Evolutionary conservation across 2,797 vertebrate species (phyloP).

Genomic region (Acrocephalus scirpaceus): DNA sequence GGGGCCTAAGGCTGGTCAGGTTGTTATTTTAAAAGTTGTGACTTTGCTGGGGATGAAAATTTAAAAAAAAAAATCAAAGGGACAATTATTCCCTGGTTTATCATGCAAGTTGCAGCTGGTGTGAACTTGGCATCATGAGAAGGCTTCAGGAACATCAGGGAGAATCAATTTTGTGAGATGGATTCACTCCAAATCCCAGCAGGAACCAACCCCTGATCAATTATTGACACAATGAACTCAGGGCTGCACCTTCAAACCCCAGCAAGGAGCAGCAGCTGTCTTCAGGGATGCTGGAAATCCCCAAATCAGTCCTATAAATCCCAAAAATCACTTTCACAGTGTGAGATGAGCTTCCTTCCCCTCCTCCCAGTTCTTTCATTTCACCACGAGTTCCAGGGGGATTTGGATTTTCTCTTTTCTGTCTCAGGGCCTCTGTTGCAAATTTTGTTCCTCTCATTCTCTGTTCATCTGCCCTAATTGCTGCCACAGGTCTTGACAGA

Average conservation of each 20-base stretch:
- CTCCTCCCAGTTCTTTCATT: too few relatives aligned
- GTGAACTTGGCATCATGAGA: background rate
- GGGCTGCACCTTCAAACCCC: background rate
- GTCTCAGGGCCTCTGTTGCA: background rate
- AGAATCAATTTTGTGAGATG: background rate
- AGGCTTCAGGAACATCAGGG: background rate
- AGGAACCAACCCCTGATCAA: background rate
- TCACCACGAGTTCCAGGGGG: background rate
- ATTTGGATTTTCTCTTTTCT: background rate
- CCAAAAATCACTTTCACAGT: accelerated
- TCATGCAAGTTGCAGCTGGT: background rate
- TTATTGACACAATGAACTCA: background rate
- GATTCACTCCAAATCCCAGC: background rate
- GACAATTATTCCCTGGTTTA: background rate
- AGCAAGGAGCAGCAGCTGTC: background rate
- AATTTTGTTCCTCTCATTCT: background rate
- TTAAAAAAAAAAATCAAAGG: background rate
- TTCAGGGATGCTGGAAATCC: background rate
- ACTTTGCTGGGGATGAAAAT: background rate
- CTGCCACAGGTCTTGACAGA: background rate
- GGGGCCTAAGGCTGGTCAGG: background rate
- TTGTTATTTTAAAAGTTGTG: background rate
- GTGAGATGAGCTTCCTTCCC: background rate
- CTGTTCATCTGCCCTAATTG: background rate
- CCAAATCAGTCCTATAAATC: background rate